Conservation (phyloP, 2,797 vertebrate species). For the Sarcoramphus papa region DNA sequence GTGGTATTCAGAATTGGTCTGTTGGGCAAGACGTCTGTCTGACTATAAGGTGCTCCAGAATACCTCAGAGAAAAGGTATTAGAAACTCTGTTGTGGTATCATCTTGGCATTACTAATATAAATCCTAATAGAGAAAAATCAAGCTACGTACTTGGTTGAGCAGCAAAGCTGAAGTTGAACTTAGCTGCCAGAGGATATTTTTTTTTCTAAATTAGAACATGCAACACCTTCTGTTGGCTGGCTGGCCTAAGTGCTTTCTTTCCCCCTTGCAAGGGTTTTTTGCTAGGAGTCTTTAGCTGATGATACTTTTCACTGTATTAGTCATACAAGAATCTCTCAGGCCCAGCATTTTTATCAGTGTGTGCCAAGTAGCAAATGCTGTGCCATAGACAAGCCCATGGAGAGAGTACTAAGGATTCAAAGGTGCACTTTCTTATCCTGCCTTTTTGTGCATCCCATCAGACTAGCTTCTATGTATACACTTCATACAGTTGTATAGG, state of each 20-base stretch:
- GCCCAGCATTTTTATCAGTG: not conserved
- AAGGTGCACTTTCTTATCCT: not conserved
- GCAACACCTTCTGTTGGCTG: not conserved
- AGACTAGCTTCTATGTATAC: not conserved
- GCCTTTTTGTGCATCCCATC: not conserved
- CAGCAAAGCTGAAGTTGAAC: not conserved
- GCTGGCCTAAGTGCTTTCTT: not conserved
- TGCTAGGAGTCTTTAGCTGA: not conserved
- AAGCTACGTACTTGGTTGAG: not conserved
- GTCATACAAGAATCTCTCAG: not conserved
- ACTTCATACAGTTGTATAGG: not conserved
- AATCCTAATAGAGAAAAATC: not conserved
- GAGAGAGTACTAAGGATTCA: not conserved
- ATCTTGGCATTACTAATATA: not conserved
- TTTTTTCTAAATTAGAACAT: not conserved
- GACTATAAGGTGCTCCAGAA: not conserved
- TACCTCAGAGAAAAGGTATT: not conserved
- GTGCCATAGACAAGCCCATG: not conserved
- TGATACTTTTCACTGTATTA: not conserved
- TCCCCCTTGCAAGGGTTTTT: not conserved
- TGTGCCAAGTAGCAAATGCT: not conserved
- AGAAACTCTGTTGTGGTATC: not conserved
- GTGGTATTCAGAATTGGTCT: not conserved
- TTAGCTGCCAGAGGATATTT: not conserved
- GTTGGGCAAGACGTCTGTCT: not conserved